Conservation (phyloP, 2,888 invertebrate species). For the Drosophila ustulata region DNA sequence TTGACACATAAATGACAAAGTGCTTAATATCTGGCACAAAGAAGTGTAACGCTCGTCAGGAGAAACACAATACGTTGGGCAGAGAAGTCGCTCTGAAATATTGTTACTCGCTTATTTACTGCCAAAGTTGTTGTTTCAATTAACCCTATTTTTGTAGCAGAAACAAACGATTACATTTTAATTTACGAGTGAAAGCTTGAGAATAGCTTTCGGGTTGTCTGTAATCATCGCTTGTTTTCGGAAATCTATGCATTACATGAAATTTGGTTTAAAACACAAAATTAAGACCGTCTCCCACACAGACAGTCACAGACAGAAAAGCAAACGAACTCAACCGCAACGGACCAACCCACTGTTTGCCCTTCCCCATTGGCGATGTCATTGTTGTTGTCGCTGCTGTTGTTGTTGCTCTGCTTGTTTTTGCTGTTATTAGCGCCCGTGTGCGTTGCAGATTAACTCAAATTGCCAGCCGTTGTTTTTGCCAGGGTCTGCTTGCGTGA, state of each 20-base stretch:
- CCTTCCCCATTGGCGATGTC: slow-evolving; percentile 37
- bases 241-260: slow-evolving; percentile 24
- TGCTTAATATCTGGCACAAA: slow-evolving; percentile 59
- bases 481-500: slow-evolving; percentile 11
- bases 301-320: neutral
- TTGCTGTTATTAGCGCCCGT: slow-evolving; percentile 57
- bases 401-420: slow-evolving; percentile 20
- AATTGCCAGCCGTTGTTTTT: slow-evolving; percentile 21
- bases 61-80: slow-evolving; percentile 8
- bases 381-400: slow-evolving; percentile 20
- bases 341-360: slow-evolving; percentile 28
- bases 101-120: slow-evolving; percentile 1
- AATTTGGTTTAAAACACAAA: slow-evolving; percentile 33
- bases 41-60: slow-evolving; percentile 4
- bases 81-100: neutral
- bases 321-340: slow-evolving; percentile 15
- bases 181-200: slow-evolving; percentile 29
- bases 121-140: neutral
- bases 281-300: slow-evolving; percentile 40
- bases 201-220: neutral
- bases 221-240: slow-evolving; percentile 1
- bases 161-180: slow-evolving; percentile 46
- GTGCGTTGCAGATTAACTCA: slow-evolving; percentile 57
- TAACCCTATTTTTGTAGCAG: slow-evolving; percentile 3
- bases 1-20: slow-evolving; percentile 76